Conservation (phyloP, 2,113 vertebrate species). For the Phodopus roborovskii region DNA sequence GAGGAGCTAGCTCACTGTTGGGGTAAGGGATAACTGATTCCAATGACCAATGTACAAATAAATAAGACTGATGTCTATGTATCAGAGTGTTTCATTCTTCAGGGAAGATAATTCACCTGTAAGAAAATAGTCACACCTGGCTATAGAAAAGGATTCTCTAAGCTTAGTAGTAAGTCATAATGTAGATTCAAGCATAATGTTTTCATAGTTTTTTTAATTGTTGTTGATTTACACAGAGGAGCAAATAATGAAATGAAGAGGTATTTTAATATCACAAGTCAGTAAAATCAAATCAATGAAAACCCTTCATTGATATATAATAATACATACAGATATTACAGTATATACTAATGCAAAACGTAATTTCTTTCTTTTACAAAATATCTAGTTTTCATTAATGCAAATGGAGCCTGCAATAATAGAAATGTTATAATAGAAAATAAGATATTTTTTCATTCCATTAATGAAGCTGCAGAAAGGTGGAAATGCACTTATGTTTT, state of each 20-base stretch:
- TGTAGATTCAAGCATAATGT: not conserved
- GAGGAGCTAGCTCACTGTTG: not conserved
- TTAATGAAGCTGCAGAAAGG: conserved; percentile 26
- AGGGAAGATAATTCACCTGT: not conserved
- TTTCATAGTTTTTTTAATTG: not conserved
- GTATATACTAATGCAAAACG: not conserved
- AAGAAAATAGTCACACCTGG: not conserved
- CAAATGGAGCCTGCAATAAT: conserved; percentile 47
- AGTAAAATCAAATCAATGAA: not conserved
- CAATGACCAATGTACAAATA: conserved; percentile 3
- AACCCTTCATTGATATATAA: not conserved
- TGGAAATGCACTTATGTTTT: not conserved
- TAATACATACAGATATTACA: not conserved
- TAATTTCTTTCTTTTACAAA: not conserved
- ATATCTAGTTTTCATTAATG: conserved; percentile 41
- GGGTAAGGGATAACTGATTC: conserved; percentile 35
- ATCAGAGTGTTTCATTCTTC: conserved; percentile 7
- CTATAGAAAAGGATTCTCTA: not conserved
- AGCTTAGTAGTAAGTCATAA: not conserved
- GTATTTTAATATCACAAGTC: not conserved
- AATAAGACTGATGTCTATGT: not conserved
- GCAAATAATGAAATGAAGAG: not conserved
- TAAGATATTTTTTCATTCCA: conserved; percentile 49
- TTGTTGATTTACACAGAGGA: not conserved
- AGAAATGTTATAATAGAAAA: conserved; percentile 45